Base-by-base conservation (phyloP, 1,140 invertebrate species). In the Bombus confusus region DNA sequence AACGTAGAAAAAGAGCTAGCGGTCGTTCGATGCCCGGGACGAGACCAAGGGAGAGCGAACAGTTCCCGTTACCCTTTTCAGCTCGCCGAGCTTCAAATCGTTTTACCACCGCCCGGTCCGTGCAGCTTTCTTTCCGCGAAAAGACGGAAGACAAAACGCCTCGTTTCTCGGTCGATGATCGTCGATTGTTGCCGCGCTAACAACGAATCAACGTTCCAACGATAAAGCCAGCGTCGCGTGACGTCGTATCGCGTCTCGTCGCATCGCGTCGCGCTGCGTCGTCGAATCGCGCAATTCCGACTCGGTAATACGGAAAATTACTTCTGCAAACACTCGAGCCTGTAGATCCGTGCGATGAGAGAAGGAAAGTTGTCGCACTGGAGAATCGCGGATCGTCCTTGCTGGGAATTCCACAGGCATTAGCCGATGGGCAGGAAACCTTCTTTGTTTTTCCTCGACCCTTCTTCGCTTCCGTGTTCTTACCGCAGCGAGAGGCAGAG, bases 391-490 rank as follows among this genome's bases (percentile, higher is more conserved):
- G 47, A 52, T 8, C 18, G 18, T 22, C 47, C 18, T 0, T 0
- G 13, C 41, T 72, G 76, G 76, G 22, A 87, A 80, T 85, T 28
- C 82, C 76, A 52, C 34, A 5, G 82, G 69, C 76, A 85, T 87
- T 85, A 85, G 13, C 74, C 68, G 57, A 41, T 41, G 68, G 68
- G 15, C 43, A 15, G 59, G 3, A 15, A 39, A 31, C 43, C 3
- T 25, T 10, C 41, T 28, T 62, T 41, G 72, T 28, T 69, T 39
- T 41, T 43, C 22, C 66, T 57, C 13, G 18, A 28, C 10, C 18
- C 0, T 1, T 47, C 39, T 4, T 31, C 47, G 37, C 8, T 28
- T 34, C 25, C 28, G 3, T 25, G 41, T 64, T 10, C 39, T 39
- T 34, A 18, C 39, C 15, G 4, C n/a, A 6, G 34, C 10, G 2